Conservation (phyloP, 2,113 vertebrate species). For the Eptesicus fuscus region DNA sequence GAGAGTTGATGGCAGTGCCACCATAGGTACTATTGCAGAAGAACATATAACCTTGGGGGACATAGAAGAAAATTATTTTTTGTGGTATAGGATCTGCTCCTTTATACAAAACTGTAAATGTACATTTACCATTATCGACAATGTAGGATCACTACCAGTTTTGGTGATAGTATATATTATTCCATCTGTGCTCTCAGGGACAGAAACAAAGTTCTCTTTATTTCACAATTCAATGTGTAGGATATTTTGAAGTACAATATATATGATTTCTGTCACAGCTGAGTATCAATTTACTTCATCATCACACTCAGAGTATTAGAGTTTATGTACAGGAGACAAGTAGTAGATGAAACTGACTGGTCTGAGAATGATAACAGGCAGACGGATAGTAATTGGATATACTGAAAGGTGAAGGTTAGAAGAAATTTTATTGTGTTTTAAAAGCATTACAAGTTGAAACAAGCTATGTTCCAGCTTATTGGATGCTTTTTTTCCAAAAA, state of each 20-base stretch:
- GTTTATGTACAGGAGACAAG: slow-evolving; percentile 37
- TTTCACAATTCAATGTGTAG: neutral
- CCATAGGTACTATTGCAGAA: neutral
- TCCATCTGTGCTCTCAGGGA: neutral
- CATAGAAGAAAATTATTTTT: neutral
- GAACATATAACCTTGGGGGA: neutral
- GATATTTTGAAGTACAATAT: slow-evolving; percentile 43
- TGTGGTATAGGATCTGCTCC: neutral
- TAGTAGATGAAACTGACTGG: slow-evolving; percentile 29
- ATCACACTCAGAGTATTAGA: slow-evolving; percentile 31
- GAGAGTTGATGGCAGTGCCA: neutral
- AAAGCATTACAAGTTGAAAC: slow-evolving; percentile 49
- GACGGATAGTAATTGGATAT: neutral
- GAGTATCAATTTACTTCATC: slow-evolving; percentile 56
- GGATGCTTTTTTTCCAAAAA: slow-evolving; percentile 53
- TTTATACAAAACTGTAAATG: neutral
- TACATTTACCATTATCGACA: neutral
- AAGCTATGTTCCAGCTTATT: neutral
- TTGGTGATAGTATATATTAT: neutral
- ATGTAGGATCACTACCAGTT: neutral
- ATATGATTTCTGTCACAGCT: slow-evolving; percentile 43
- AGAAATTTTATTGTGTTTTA: slow-evolving; percentile 9
- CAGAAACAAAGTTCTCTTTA: slow-evolving; percentile 20
- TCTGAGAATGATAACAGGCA: slow-evolving; percentile 29
- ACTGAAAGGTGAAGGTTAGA: slow-evolving; percentile 23